phyloP scores from a whole-genome alignment of 2,888 invertebrate species.

The Hylaea fasciaria region DNA sequence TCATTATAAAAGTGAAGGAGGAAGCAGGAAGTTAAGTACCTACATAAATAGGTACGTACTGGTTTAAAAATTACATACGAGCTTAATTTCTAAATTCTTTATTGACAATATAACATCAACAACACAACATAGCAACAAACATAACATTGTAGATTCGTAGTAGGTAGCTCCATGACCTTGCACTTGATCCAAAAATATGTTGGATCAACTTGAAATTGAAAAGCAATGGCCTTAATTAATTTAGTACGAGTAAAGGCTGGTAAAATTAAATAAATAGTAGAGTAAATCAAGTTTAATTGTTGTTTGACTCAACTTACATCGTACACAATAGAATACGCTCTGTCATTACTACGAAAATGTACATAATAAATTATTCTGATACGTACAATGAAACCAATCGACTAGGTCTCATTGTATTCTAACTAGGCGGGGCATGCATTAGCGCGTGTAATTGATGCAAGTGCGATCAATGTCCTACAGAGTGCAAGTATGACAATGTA shows the following conservation, averaged over 20 bases:
- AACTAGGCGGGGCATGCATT: constrained; percentile 70
- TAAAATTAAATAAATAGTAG: no score
- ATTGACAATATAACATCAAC: background rate
- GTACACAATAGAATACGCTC: constrained; percentile 36
- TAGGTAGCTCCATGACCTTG: no score
- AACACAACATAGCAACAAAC: no score
- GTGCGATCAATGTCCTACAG: constrained; percentile 38
- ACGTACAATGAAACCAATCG: constrained; percentile 64
- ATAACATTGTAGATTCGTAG: no score
- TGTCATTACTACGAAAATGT: constrained; percentile 57
- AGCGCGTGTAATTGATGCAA: constrained; percentile 69
- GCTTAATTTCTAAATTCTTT: background rate
- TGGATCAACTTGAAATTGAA: no score
- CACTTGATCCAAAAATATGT: no score
- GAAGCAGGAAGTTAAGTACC: constrained; percentile 18
- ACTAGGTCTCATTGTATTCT: constrained; percentile 69
- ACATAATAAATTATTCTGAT: constrained; percentile 51
- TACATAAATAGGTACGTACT: background rate
- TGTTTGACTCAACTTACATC: no score
- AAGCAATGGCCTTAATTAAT: no score
- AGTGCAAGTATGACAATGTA: constrained; percentile 5
- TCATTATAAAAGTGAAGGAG: constrained; percentile 19
- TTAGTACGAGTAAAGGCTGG: no score
- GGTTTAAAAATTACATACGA: constrained; percentile 3
- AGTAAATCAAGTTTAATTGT: no score